phyloP scores from a whole-genome alignment of 1,140 invertebrate species.

The Solen grandis region DNA sequence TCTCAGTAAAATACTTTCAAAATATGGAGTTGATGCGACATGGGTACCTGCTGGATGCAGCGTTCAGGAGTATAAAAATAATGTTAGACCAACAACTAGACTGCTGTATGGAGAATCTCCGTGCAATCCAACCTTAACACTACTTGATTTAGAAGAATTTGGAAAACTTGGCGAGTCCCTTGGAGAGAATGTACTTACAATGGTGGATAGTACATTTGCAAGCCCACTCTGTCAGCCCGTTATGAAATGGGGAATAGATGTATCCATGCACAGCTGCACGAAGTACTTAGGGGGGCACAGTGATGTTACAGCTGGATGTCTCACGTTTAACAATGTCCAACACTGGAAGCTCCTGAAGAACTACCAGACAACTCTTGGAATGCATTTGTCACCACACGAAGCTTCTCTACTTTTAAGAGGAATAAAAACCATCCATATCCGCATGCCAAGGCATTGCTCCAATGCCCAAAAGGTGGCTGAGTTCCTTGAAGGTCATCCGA shows the following conservation, averaged over 20 bases:
- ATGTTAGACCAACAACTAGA: constrained; percentile 92
- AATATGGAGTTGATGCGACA: constrained; percentile 86
- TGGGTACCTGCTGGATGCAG: constrained; percentile 89
- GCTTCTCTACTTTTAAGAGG: constrained; percentile 76
- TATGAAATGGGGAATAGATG: constrained; percentile 88
- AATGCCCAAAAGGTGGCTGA: constrained; percentile 88
- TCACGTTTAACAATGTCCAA: constrained; percentile 88
- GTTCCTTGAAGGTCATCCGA: constrained; percentile 89
- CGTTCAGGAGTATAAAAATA: constrained; percentile 85
- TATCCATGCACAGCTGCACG: constrained; percentile 87
- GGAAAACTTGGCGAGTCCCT: constrained; percentile 85
- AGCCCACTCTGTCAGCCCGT: constrained; percentile 91
- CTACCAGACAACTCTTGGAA: constrained; percentile 95
- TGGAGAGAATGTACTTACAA: constrained; percentile 86
- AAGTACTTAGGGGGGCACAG: constrained; percentile 87
- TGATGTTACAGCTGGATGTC: constrained; percentile 96
- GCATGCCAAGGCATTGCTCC: constrained; percentile 85
- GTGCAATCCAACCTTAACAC: constrained; percentile 95
- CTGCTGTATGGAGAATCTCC: constrained; percentile 97
- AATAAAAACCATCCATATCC: constrained; percentile 76
- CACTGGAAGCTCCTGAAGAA: constrained; percentile 82
- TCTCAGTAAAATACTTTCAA: constrained; percentile 76
- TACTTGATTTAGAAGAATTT: constrained; percentile 92
- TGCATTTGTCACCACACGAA: constrained; percentile 74
- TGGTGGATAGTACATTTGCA: constrained; percentile 97